A percentile compares a stretch with the other conserved stretches of the same genome.
phyloP scores from a whole-genome alignment of 2,888 invertebrate genomes.

The Lobophora halterata region DNA sequence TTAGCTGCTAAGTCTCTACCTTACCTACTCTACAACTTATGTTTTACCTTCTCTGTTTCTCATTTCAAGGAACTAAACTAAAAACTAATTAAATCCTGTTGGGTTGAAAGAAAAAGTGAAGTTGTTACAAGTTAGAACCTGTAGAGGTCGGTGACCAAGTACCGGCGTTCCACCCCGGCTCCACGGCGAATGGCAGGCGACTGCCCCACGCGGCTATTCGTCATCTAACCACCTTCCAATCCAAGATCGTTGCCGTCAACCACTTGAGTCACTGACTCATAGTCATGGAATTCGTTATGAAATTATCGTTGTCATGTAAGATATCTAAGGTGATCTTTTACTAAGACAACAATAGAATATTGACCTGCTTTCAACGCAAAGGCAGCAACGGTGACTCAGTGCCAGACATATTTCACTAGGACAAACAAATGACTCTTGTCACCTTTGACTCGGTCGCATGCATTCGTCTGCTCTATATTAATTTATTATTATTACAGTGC shows the following conservation, averaged over 20 bases:
- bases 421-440: slow-evolving; percentile 38
- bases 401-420: slow-evolving; percentile 27
- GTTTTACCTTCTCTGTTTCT: neutral
- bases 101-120: slow-evolving; percentile 69
- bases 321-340: slow-evolving; percentile 15
- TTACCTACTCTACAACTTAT: neutral
- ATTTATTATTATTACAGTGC: slow-evolving; percentile 14
- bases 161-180: slow-evolving; percentile 35
- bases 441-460: slow-evolving; percentile 46
- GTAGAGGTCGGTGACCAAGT: slow-evolving; percentile 75
- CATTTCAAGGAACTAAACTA: too few relatives aligned
- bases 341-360: slow-evolving; percentile 7
- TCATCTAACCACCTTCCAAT: slow-evolving; percentile 55
- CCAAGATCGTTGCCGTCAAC: slow-evolving; percentile 36
- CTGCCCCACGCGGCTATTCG: slow-evolving; percentile 63
- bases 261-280: slow-evolving; percentile 45
- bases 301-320: slow-evolving; percentile 17
- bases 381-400: slow-evolving; percentile 30
- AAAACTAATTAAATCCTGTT: slow-evolving; percentile 29
- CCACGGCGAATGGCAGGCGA: slow-evolving; percentile 55
- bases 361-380: slow-evolving; percentile 8
- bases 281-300: slow-evolving; percentile 30
- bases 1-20: slow-evolving; percentile 13
- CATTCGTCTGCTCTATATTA: slow-evolving; percentile 26
- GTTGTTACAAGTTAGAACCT: slow-evolving; percentile 75